Percentiles rank a stretch among this genome's conserved stretches.
Evolutionary conservation across 2,888 invertebrate species (phyloP).

Genomic region (Onchidella celtica): DNA sequence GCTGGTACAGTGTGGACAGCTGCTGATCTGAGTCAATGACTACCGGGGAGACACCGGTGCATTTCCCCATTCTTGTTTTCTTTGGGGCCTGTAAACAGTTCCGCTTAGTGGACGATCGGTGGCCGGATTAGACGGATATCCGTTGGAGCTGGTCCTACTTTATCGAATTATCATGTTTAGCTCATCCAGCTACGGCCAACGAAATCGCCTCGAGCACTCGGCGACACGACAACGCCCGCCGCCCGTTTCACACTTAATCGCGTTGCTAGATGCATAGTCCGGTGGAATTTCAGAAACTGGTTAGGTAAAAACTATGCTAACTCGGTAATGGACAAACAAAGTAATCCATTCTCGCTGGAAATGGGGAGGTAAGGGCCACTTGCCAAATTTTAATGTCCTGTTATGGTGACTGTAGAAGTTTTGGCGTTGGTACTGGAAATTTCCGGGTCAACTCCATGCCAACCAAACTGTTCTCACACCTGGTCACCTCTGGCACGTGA

Average conservation of each 20-base stretch:
- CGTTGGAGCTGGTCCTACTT: neutral
- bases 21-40: neutral
- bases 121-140: slow-evolving; percentile 5
- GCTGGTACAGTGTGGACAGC: slow-evolving; percentile 12
- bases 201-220: neutral
- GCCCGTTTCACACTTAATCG: neutral
- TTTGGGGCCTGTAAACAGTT: slow-evolving; percentile 13
- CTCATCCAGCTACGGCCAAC: neutral
- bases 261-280: neutral
- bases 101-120: slow-evolving; percentile 6
- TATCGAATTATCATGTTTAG: slow-evolving; percentile 2
- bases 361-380: too few species aligned
- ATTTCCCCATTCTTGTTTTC: neutral
- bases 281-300: too few species aligned
- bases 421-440: neutral
- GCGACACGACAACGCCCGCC: neutral
- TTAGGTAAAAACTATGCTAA: too few species aligned
- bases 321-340: too few species aligned
- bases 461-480: neutral
- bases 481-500: neutral
- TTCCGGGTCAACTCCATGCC: neutral
- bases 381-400: neutral
- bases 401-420: neutral
- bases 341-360: too few species aligned
- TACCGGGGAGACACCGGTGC: neutral